Evolutionary conservation across 2,113 vertebrate species (phyloP).

Genomic region (Oreotrochilus melanogaster): DNA sequence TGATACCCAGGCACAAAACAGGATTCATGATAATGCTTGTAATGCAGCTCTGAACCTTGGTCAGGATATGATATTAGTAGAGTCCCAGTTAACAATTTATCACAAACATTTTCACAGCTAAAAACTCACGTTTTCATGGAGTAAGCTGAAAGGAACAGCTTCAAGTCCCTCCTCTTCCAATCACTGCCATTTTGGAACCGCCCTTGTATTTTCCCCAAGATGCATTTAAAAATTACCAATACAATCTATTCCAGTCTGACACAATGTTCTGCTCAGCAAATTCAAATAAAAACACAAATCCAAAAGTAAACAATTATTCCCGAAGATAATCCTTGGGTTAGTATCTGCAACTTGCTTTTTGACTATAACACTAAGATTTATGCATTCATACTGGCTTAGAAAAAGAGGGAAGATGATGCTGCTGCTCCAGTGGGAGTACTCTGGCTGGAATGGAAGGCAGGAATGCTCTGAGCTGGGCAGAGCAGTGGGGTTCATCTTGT

Average conservation of each 20-base stretch:
- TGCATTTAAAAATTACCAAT: not conserved
- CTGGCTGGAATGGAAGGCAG: not conserved
- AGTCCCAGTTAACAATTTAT: not conserved
- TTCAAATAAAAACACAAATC: not conserved
- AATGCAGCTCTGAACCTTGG: not conserved
- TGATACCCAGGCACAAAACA: not conserved
- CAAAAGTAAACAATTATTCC: not conserved
- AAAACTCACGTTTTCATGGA: not conserved
- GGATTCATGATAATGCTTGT: not conserved
- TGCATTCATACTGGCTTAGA: not conserved
- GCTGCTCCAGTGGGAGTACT: not conserved
- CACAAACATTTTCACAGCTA: not conserved
- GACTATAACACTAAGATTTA: not conserved
- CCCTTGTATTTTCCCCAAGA: not conserved
- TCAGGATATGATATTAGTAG: not conserved
- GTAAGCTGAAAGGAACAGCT: not conserved
- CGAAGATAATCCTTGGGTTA: not conserved
- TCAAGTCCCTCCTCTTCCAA: not conserved
- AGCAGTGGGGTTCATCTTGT: not conserved
- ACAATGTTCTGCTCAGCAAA: not conserved
- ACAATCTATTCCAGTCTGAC: not conserved
- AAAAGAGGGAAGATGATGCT: not conserved
- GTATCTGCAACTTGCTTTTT: not conserved
- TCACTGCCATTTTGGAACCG: not conserved
- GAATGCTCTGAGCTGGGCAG: not conserved